These are phyloP conservation scores for Drosophila cardini DNA, from an alignment of 1,140 invertebrate species.

Conservation along the genomic window DNA sequence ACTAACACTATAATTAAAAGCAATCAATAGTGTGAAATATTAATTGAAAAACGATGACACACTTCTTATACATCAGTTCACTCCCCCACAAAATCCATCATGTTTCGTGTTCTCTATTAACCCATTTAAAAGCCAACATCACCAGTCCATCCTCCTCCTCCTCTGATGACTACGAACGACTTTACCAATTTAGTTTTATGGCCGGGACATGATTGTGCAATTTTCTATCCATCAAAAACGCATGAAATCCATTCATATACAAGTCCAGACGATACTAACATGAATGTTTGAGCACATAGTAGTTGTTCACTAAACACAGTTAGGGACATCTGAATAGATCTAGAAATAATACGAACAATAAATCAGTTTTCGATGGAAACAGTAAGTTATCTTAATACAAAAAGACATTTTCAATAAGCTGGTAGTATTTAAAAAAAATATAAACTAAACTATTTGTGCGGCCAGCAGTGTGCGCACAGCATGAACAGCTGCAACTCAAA, in stretches of 20 bases:
- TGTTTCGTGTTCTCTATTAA: background rate
- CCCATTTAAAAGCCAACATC: constrained; percentile 1
- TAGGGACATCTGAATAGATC: background rate
- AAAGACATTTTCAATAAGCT: too few species aligned
- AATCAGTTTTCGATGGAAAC: background rate
- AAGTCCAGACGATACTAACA: constrained; percentile 5
- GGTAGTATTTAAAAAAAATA: too few species aligned
- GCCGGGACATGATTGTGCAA: constrained; percentile 52
- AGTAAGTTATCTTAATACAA: background rate
- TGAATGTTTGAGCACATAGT: constrained; percentile 23
- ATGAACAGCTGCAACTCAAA: constrained; percentile 59
- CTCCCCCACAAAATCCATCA: background rate
- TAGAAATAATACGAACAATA: background rate
- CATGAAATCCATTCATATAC: constrained; percentile 25
- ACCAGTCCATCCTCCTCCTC: background rate
- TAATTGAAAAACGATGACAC: constrained; percentile 54
- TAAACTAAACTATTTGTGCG: constrained; percentile 34
- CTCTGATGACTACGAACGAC: background rate
- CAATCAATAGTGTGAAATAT: constrained; percentile 75
- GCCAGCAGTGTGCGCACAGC: constrained; percentile 1
- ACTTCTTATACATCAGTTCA: background rate
- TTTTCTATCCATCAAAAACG: constrained; percentile 42
- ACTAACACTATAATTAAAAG: constrained; percentile 47
- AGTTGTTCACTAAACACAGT: constrained; percentile 4
- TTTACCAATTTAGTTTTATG: constrained; percentile 44